A percentile compares a stretch with the other conserved stretches of the same genome.
phyloP scores from a whole-genome alignment of 2,888 invertebrate species.

The Tanytarsus gracilentus region DNA sequence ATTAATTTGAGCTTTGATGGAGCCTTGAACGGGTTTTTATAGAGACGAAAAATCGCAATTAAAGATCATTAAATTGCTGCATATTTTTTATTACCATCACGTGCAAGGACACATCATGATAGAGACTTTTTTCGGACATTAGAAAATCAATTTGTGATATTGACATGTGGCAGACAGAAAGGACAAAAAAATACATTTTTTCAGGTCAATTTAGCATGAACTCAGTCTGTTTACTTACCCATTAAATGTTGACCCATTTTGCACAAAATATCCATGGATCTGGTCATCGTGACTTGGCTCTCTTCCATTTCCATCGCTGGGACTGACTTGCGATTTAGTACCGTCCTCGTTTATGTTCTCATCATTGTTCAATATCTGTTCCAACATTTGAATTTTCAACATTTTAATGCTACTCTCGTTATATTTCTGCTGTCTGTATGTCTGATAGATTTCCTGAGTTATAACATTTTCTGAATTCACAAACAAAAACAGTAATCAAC shows the following conservation, averaged over 20 bases:
- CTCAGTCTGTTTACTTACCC: slow-evolving; percentile 10
- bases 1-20: too few relatives aligned
- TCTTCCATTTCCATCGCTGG: background rate
- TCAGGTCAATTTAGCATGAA: background rate
- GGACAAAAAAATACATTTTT: background rate
- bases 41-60: background rate
- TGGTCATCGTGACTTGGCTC: slow-evolving; percentile 2
- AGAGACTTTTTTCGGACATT: too few relatives aligned
- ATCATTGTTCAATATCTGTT: slow-evolving; percentile 46
- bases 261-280: slow-evolving; percentile 10
- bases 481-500: background rate
- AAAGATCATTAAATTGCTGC: background rate
- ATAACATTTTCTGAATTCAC: background rate
- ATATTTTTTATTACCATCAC: too few relatives aligned
- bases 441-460: slow-evolving; percentile 19
- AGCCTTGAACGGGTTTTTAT: background rate
- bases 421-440: background rate
- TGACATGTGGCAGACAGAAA: too few relatives aligned
- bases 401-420: slow-evolving; percentile 41
- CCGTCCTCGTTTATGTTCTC: slow-evolving; percentile 22
- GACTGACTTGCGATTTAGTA: slow-evolving; percentile 11
- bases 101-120: background rate
- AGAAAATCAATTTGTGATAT: too few relatives aligned
- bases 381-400: slow-evolving; percentile 70
- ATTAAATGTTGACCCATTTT: slow-evolving; percentile 12